phyloP scores from a whole-genome alignment of 2,113 vertebrate genomes.

The Craseonycteris thonglongyai region DNA sequence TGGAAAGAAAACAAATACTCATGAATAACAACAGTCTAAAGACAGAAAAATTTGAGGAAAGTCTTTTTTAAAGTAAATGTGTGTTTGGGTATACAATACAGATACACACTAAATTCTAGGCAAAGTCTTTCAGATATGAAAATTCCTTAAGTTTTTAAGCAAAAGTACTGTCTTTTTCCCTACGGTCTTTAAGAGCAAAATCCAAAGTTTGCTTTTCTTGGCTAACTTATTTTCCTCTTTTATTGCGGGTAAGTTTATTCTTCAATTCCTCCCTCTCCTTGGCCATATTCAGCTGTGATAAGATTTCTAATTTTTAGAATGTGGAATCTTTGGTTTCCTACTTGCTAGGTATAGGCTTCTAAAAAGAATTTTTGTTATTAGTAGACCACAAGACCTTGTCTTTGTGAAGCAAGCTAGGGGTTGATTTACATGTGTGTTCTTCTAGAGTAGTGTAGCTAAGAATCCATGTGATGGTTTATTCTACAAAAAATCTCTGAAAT shows the following conservation, averaged over 20 bases:
- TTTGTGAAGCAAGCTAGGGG: constrained; percentile 3
- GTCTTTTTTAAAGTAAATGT: background rate
- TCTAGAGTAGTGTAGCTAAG: background rate
- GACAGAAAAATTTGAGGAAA: constrained; percentile 8
- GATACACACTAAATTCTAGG: constrained; percentile 16
- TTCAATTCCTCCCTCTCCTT: background rate
- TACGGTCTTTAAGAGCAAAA: constrained; percentile 45
- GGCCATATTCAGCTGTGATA: constrained; percentile 44
- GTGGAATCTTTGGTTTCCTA: constrained; percentile 39
- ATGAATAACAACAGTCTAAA: constrained; percentile 27
- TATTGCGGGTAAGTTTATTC: constrained; percentile 30
- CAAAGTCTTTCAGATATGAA: constrained; percentile 22
- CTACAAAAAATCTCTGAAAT: background rate
- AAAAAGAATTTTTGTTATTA: constrained; percentile 18
- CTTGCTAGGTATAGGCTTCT: constrained; percentile 33
- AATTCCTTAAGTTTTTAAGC: constrained; percentile 18
- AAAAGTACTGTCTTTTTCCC: constrained; percentile 44
- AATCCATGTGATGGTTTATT: background rate
- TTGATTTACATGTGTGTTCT: background rate
- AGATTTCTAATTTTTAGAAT: constrained; percentile 53
- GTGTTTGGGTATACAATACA: background rate
- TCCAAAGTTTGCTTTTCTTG: constrained; percentile 58
- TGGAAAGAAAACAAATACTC: constrained; percentile 69
- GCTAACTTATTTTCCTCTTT: constrained; percentile 48
- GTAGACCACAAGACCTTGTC: background rate